Conservation (phyloP, 2,113 vertebrate genomes). For the Tapirus terrestris region DNA sequence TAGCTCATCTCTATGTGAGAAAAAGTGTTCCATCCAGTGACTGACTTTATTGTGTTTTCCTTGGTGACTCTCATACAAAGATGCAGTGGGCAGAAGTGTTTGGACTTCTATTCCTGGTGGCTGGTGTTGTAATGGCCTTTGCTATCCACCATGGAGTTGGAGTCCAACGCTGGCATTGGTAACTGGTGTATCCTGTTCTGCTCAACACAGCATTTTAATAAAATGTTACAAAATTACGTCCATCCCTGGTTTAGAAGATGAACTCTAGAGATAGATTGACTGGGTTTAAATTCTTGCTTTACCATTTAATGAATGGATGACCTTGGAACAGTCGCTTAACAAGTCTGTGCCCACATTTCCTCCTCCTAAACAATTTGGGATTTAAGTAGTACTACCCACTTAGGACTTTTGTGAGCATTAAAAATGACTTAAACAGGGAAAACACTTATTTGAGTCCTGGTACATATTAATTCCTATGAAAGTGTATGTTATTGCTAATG, state of each 20-base stretch:
- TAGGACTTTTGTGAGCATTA: neutral
- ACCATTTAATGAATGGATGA: neutral
- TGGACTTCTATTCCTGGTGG: neutral
- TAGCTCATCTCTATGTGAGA: neutral
- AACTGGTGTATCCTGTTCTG: neutral
- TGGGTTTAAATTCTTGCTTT: neutral
- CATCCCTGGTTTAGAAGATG: neutral
- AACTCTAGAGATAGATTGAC: neutral
- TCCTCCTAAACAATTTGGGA: neutral
- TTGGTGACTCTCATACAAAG: neutral
- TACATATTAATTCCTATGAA: neutral
- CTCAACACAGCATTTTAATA: neutral
- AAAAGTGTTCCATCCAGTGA: neutral
- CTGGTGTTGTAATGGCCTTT: neutral
- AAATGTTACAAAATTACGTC: neutral
- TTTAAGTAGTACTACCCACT: neutral
- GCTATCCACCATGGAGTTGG: neutral
- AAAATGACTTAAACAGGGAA: neutral
- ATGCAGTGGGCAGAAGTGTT: neutral
- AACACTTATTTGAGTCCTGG: neutral
- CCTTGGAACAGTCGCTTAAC: neutral
- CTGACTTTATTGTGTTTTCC: neutral
- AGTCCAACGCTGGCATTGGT: neutral
- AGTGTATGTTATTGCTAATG: neutral
- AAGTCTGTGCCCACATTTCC: neutral